These are phyloP conservation scores for Tupiocoris notatus DNA, from an alignment of 2,888 invertebrate genomes.

Conservation along the genomic window DNA sequence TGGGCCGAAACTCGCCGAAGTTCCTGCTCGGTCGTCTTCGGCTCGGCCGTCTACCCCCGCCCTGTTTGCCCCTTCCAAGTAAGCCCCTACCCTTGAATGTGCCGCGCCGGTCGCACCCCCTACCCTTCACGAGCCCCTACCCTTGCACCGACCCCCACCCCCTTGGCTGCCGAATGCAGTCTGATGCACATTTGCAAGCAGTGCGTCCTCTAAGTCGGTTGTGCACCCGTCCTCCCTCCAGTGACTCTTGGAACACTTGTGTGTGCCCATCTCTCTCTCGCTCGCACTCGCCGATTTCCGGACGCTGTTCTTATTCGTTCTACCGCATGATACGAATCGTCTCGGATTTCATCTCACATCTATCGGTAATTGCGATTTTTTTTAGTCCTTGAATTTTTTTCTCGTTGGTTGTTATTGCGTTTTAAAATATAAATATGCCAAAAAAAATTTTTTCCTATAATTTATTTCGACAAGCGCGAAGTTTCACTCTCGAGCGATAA, in stretches of 20 bases:
- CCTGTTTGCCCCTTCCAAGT: slow-evolving; percentile 8
- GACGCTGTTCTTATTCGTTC: background rate
- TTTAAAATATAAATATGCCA: no score
- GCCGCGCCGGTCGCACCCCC: slow-evolving; percentile 11
- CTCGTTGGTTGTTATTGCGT: no score
- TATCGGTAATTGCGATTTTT: slow-evolving; percentile 37
- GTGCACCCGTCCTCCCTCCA: slow-evolving; percentile 29
- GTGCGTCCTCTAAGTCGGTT: slow-evolving; percentile 45
- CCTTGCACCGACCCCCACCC: slow-evolving; percentile 30
- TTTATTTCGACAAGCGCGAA: no score
- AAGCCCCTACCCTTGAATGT: background rate
- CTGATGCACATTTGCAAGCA: slow-evolving; percentile 48
- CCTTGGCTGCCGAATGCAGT: slow-evolving; percentile 43
- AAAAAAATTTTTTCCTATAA: no score
- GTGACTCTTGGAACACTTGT: slow-evolving; percentile 35
- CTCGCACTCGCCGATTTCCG: background rate
- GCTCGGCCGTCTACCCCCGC: slow-evolving; percentile 15
- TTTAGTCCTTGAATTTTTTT: background rate
- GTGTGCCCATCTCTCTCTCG: slow-evolving; percentile 7
- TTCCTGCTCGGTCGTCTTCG: slow-evolving; percentile 32
- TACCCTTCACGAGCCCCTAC: background rate
- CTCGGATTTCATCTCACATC: slow-evolving; percentile 40
- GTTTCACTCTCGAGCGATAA: background rate
- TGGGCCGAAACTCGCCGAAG: slow-evolving; percentile 4
- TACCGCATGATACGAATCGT: slow-evolving; percentile 34